These are phyloP conservation scores for Nylanderia fulva DNA, from an alignment of 1,140 invertebrate genomes.

Conservation along the genomic window DNA sequence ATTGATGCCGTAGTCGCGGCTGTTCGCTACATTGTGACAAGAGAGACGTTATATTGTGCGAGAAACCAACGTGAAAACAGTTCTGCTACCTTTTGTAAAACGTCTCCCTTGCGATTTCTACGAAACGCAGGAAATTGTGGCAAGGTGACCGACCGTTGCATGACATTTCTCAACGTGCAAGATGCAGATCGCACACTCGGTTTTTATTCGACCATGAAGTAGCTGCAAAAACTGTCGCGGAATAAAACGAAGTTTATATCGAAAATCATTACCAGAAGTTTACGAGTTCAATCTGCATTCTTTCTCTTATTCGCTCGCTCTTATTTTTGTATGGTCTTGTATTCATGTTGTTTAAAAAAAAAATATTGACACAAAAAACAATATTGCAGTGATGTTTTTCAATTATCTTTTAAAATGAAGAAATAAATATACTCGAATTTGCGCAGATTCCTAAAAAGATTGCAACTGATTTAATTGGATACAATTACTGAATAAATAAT, in stretches of 20 bases:
- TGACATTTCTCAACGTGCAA: slow-evolving; percentile 40
- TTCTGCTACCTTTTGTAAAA: slow-evolving; percentile 39
- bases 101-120: slow-evolving; percentile 48
- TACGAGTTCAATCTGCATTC: background rate
- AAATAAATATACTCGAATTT: background rate
- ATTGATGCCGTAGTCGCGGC: slow-evolving; percentile 70
- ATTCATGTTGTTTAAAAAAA: background rate
- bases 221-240: background rate
- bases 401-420: background rate
- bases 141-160: slow-evolving; percentile 28
- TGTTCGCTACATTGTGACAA: slow-evolving; percentile 14
- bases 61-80: slow-evolving; percentile 29
- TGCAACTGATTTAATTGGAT: slow-evolving; percentile 22
- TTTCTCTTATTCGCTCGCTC: background rate
- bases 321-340: too few species aligned
- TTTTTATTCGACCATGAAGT: slow-evolving; percentile 4
- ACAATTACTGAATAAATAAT: background rate
- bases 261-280: slow-evolving; percentile 1
- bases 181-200: slow-evolving; percentile 38
- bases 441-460: background rate
- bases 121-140: slow-evolving; percentile 44
- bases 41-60: slow-evolving; percentile 32
- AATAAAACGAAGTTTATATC: background rate
- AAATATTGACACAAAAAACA: background rate
- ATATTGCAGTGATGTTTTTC: background rate